These are phyloP conservation scores for Halotydeus destructor DNA, from an alignment of 1,140 invertebrate genomes.

Conservation along the genomic window DNA sequence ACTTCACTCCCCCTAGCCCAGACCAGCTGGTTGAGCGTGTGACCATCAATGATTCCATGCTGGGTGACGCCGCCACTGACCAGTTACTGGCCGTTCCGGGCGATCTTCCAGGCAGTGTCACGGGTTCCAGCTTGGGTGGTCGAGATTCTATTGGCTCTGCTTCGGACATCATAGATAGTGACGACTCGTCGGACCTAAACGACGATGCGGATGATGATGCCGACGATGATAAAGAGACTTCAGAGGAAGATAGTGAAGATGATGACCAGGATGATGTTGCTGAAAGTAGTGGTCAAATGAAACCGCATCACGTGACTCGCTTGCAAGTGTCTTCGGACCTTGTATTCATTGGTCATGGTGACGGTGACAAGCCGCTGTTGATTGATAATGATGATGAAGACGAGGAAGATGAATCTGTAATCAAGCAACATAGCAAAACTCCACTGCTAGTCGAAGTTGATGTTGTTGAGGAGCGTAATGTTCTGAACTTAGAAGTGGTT, in stretches of 20 bases:
- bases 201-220: constrained; percentile 21
- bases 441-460: not conserved
- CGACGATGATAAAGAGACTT: constrained; percentile 7
- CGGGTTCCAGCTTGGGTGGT: constrained; percentile 13
- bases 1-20: not conserved
- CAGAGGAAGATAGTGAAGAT: not conserved
- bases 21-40: not conserved
- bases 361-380: constrained; percentile 50
- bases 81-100: constrained; percentile 1
- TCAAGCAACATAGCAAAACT: not conserved
- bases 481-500: not conserved
- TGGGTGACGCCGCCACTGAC: constrained; percentile 1
- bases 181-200: constrained; percentile 27
- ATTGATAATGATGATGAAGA: constrained; percentile 36
- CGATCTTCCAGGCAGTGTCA: not conserved
- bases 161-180: constrained; percentile 39
- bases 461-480: not conserved
- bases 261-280: not conserved
- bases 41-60: not conserved
- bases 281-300: not conserved
- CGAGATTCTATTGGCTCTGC: constrained; percentile 52
- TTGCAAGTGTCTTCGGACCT: constrained; percentile 18
- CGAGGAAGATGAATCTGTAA: constrained; percentile 2
- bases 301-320: not conserved
- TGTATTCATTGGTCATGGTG: constrained; percentile 46